Percentiles rank a stretch among this genome's conserved stretches.
These are phyloP conservation scores for Chrysaora quinquecirrha DNA, from an alignment of 30 jellyfish, hydroid and myxozoan genomes.

Conservation along the genomic window DNA sequence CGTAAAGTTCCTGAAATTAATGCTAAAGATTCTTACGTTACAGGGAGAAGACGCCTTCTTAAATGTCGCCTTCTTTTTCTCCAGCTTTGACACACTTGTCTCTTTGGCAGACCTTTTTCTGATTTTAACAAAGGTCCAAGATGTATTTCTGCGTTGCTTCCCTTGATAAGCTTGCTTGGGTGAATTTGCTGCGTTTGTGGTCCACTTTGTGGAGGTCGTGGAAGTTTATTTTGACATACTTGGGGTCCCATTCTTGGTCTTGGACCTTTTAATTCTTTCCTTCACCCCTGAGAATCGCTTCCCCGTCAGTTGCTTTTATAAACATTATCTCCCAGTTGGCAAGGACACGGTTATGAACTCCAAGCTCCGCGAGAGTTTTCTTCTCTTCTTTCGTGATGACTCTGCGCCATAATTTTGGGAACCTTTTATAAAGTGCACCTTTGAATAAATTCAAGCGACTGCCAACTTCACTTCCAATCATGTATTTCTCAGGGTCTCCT, in stretches of 20 bases:
- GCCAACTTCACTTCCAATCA: slow-evolving; percentile 97
- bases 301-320: slow-evolving; percentile 83
- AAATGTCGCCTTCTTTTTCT: background rate
- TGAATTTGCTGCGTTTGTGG: background rate
- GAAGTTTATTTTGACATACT: background rate
- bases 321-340: slow-evolving; percentile 90
- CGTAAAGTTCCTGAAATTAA: too few species aligned
- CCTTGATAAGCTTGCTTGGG: background rate
- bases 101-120: too few species aligned
- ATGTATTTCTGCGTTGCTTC: background rate
- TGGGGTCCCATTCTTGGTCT: slow-evolving; percentile 22
- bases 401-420: slow-evolving; percentile 82
- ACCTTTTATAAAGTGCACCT: slow-evolving; percentile 89
- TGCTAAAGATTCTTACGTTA: too few species aligned
- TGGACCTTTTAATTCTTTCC: slow-evolving; percentile 66
- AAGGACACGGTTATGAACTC: slow-evolving; percentile 75
- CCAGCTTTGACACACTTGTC: too few species aligned
- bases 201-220: background rate
- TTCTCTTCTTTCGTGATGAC: slow-evolving; percentile 78
- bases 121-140: background rate
- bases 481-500: slow-evolving; percentile 73
- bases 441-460: slow-evolving; percentile 64
- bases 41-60: background rate
- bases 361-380: slow-evolving; percentile 54
- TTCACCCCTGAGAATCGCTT: slow-evolving; percentile 73